Evolutionary conservation across 2,888 invertebrate genomes (phyloP), one percentile per base, ranked within the genome.

Genomic region (Geotrupes spiniger): DNA sequence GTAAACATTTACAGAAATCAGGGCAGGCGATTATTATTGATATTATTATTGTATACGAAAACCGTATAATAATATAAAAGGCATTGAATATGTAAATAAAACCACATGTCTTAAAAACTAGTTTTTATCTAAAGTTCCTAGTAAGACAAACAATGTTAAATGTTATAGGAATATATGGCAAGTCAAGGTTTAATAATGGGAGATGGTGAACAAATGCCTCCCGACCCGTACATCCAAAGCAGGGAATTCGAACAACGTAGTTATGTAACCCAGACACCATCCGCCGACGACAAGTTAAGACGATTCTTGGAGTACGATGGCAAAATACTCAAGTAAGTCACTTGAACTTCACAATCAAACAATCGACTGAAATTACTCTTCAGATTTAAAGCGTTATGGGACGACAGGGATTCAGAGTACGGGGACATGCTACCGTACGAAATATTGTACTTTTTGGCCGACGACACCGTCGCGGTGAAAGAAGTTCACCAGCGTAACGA

Each of bases 181-280:
- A 91, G 90, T 59, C 90, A 92, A 74, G 93, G 93, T 1, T 75
- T 93, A 41, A 83, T 85, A 52, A 69, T 92, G 33, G 82, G 82
- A 17, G 81, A 82, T 14, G 75, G 81, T 8, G 89, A 91, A 68
- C 75, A 78, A 14, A 65, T 84, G 53, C 91, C 91, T 0, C 72
- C 76, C 9, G 92, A 92, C 70, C 83, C 85, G 0, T 87, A 87
- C 65, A 78, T 76, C 0, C 71, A 77, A 45, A 63, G 78, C 65
- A 61, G 78, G 73, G 56, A 68, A 63, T 36, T 79, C 71, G 75
- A 76, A 73, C 61, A 63, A 9, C 61, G 50, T 12, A 38, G 42
- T 4, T 54, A 49, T 2, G 61, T 57, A 10, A 56, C 66, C 27
- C 69, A 65, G 58, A 71, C 72, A 1, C 67, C 72, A 3, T 58